Base-by-base conservation (phyloP, 2,888 invertebrate species). In the Drosophila borborema region DNA sequence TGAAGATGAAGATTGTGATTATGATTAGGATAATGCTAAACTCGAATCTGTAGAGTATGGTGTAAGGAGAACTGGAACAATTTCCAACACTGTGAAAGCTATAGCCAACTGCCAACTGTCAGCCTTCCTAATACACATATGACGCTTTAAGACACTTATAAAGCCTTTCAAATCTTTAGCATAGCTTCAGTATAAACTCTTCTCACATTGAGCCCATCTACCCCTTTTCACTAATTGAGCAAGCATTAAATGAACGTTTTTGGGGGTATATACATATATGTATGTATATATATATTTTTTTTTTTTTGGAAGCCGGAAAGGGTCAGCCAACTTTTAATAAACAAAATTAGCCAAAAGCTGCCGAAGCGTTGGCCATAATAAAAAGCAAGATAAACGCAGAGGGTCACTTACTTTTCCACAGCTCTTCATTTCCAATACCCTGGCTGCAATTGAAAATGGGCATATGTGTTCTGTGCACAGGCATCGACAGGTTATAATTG, bases 301-400 rank as follows among this genome's bases (percentile, higher is more conserved):
- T 10, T 63, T 34, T 49, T 43, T 64, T 41, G 62, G 49, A 43
- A 49, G 23, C 34, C 46, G 64, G 41, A 64, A 68, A 64, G 76
- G 82, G 84, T 85, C 90, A 87, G 79, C 75, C 68, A 86, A 89
- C 88, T 86, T 90, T 90, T 86, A 86, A 86, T 86, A 86, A 86
- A 86, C 90, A 86, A 86, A 86, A 86, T 86, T 88, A 88, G 77
- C 81, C 73, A 63, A 84, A 77, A 77, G 64, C 79, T 64, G 78
- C 71, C 72, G 54, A 80, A 84, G 69, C 62, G 61, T 72, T 76
- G 81, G 66, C 74, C 74, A 80, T 51, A 85, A 85, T 87, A 85
- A 86, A 85, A 84, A 81, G 71, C 80, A 58, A 86, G 84, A 85
- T 89, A 86, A 86, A 80, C 82, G 80, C 61, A 58, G 65, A 69